Evolutionary conservation across 2,797 vertebrate genomes (phyloP).

Genomic region (Ctenochaetus hawaiiensis): DNA sequence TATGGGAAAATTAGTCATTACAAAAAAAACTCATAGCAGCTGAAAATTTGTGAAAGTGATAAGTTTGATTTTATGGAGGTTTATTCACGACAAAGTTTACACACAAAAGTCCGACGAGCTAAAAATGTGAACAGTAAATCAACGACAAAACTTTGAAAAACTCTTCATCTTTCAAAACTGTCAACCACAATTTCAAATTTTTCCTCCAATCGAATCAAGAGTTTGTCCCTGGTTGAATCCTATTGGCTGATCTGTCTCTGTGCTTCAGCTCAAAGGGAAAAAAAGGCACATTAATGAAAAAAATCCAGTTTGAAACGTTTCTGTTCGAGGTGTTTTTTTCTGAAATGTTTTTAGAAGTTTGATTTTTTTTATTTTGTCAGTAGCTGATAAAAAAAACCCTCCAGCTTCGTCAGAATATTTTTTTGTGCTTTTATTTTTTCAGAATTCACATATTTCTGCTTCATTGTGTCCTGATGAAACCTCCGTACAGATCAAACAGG

Average conservation of each 20-base stretch:
- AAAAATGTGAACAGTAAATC: not conserved
- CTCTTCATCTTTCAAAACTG: too few species aligned
- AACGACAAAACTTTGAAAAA: not conserved
- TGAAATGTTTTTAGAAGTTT: too few species aligned
- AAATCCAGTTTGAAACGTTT: not conserved
- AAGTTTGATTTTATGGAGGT: not conserved
- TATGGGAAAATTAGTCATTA: constrained; percentile 44
- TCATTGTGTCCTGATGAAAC: not conserved
- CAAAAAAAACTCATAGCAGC: not conserved
- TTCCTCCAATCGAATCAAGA: not conserved
- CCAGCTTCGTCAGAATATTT: too few species aligned
- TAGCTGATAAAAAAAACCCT: too few species aligned
- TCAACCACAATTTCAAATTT: not conserved
- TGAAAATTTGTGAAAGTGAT: not conserved
- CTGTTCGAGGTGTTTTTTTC: too few species aligned
- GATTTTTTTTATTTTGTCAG: too few species aligned
- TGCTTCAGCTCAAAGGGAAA: too few species aligned
- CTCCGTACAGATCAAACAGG: not conserved
- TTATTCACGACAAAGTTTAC: constrained; percentile 10
- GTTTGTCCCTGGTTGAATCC: not conserved
- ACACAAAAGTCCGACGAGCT: not conserved
- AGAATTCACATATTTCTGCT: not conserved
- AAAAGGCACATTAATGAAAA: not conserved
- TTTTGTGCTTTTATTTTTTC: too few species aligned
- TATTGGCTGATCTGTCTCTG: not conserved